Conservation (phyloP, 2,113 vertebrate species). For the Nymphicus hollandicus region DNA sequence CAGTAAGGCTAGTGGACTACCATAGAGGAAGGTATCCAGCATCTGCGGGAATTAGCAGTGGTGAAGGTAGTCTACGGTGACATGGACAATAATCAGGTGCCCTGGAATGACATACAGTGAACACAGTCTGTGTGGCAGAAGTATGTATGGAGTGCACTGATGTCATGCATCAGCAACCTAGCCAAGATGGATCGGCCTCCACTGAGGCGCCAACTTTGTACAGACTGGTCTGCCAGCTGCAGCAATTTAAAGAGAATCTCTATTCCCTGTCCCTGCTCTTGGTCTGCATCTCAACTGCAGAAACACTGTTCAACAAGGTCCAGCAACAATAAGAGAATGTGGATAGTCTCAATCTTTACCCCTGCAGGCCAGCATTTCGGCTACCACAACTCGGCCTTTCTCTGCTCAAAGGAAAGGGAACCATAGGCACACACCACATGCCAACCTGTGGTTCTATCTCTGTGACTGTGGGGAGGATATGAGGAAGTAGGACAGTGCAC, state of each 20-base stretch:
- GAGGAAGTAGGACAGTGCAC: accelerated
- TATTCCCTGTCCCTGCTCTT: not conserved
- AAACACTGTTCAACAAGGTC: not conserved
- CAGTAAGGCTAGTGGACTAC: not conserved
- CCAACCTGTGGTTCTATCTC: not conserved
- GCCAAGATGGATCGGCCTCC: not conserved
- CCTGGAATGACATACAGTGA: not conserved
- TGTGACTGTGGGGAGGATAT: not conserved
- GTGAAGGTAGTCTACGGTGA: not conserved
- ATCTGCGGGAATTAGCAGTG: not conserved
- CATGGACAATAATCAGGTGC: not conserved
- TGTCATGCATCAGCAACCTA: not conserved
- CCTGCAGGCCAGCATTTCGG: not conserved
- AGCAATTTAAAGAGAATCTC: not conserved
- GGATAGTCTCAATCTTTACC: not conserved
- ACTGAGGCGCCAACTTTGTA: not conserved
- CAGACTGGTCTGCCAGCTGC: not conserved
- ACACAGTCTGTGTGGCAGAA: not conserved
- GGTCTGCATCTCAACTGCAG: not conserved
- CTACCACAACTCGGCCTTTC: not conserved
- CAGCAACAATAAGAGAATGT: not conserved
- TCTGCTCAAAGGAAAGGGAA: not conserved
- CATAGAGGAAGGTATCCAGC: not conserved
- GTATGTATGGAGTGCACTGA: not conserved
- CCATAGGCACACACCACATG: not conserved